Evolutionary conservation across 2,888 invertebrate species (phyloP), one percentile per base, ranked within the genome.

Genomic region (Pristionchus maxplancki): DNA sequence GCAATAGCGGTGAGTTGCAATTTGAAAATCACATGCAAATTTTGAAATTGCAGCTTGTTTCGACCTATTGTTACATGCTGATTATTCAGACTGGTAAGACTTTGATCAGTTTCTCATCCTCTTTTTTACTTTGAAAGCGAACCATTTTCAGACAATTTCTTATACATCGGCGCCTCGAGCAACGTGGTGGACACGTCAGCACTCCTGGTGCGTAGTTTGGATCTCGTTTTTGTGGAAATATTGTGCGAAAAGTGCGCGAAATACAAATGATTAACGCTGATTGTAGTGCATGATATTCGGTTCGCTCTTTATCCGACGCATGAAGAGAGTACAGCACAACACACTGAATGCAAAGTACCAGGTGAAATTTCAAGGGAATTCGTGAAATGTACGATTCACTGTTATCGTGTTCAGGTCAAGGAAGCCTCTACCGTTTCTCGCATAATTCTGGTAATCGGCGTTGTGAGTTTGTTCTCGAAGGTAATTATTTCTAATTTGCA

Each of bases 261-360:
- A 28, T 31, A 34, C 15, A 31, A 20, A 24, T 24, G 40, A 40
- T 24, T 9, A 74, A 20, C 37, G 40, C 0, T 40, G 8, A 40
- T 78, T 34, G 34, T 17, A 78, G 78, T 78, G 78, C 48, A 78
- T 78, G 78, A 78, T 78, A 44, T 28, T 78, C 44, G 78, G 78
- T 5, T 44, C 78, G 5, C 48, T 31, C 28, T 78, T 78, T 24
- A 44, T 48, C n/a, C 78, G 78, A 13, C 24, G 28, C 6, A 78
- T 78, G 78, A 78, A 40, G 44, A 44, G 44, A 8, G 15, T 28
- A 8, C 44, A 78, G 44, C 44, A 78, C 44, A 28, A 44, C n/a
- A 78, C 78, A 48, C 78, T 78, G 0, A 78, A 78, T 44, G 78
- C 78, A 0, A 78, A 78, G 24, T 78, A 78, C 34, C 78, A 78